Evolutionary conservation across 2,888 invertebrate genomes (phyloP).

Genomic region (Drosophila tripunctata): DNA sequence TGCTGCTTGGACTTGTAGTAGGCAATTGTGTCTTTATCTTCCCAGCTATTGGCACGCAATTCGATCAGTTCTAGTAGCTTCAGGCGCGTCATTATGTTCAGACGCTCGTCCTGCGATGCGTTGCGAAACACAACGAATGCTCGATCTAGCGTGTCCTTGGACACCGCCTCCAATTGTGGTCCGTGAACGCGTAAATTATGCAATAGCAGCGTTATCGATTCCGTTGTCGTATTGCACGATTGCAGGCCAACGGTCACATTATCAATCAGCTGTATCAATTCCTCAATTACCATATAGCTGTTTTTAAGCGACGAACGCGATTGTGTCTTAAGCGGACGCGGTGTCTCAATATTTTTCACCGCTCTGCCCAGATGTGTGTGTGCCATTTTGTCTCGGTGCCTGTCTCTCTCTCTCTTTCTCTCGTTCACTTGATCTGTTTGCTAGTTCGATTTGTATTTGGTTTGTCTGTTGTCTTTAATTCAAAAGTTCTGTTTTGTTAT

Average conservation of each 20-base stretch:
- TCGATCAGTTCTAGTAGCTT: constrained; percentile 96
- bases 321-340: constrained; percentile 88
- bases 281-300: constrained; percentile 88
- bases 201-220: constrained; percentile 91
- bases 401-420: background rate
- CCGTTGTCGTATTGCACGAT: constrained; percentile 89
- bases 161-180: constrained; percentile 91
- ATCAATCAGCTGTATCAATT: constrained; percentile 92
- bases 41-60: constrained; percentile 96
- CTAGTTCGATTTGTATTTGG: constrained; percentile 38
- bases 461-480: constrained; percentile 25
- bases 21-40: constrained; percentile 92
- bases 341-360: constrained; percentile 90
- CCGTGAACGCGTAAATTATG: constrained; percentile 92
- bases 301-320: constrained; percentile 85
- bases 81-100: constrained; percentile 93
- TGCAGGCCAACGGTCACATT: constrained; percentile 91
- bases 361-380: constrained; percentile 89
- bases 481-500: constrained; percentile 49
- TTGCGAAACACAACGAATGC: constrained; percentile 94
- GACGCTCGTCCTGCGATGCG: constrained; percentile 93
- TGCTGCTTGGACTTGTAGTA: constrained; percentile 90
- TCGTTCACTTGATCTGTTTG: too few relatives aligned
- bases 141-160: constrained; percentile 93
- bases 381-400: constrained; percentile 74